These are phyloP conservation scores for Bombus confusus DNA, from an alignment of 1,140 invertebrate species.

Conservation along the genomic window DNA sequence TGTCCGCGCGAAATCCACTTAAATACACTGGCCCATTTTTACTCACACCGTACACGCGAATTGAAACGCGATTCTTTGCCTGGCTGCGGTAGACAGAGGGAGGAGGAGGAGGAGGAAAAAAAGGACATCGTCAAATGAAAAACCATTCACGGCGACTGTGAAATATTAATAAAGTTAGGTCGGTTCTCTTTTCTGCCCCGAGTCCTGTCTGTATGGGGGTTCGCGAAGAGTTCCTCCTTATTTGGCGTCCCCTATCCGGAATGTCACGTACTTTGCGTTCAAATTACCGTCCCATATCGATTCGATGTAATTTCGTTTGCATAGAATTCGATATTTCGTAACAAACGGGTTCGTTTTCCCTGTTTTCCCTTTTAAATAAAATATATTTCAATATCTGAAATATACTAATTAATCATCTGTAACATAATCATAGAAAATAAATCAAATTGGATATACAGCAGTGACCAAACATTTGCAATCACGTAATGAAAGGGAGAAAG, in stretches of 20 bases:
- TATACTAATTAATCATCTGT: too few species aligned
- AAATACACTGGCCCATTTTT: constrained; percentile 75
- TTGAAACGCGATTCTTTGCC: constrained; percentile 76
- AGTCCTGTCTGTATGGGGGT: background rate
- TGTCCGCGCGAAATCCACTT: constrained; percentile 78
- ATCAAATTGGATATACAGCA: too few species aligned
- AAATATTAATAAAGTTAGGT: constrained; percentile 45
- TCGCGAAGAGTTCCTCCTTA: too few species aligned
- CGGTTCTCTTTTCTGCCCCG: background rate
- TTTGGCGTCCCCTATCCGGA: background rate
- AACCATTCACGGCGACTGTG: background rate
- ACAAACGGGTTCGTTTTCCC: too few species aligned
- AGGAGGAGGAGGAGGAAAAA: background rate
- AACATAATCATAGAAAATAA: too few species aligned
- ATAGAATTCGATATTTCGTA: background rate
- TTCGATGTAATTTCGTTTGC: background rate
- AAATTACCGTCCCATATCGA: background rate
- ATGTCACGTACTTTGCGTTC: background rate
- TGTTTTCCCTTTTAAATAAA: background rate
- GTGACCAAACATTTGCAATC: too few species aligned
- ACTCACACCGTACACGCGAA: constrained; percentile 70
- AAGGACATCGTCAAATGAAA: constrained; percentile 2
- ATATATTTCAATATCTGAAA: too few species aligned
- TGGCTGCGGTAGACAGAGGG: background rate
- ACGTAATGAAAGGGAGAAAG: too few species aligned